A percentile compares a stretch with the other conserved stretches of the same genome.
Evolutionary conservation across 1,140 invertebrate genomes (phyloP).

Genomic region (Hypsibius dujardini): DNA sequence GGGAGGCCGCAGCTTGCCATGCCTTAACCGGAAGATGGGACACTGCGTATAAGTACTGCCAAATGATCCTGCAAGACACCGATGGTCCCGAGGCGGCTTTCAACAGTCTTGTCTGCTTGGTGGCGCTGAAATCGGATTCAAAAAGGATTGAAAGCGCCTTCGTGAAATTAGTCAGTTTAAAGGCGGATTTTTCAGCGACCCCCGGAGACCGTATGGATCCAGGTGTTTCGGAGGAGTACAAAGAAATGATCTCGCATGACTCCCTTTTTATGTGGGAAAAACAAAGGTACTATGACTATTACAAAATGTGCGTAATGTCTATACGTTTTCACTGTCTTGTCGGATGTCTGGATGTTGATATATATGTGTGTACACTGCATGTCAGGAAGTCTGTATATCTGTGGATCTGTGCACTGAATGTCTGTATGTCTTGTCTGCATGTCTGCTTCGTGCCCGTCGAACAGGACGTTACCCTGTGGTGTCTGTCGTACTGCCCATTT

Average conservation of each 20-base stretch:
- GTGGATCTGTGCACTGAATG: no score
- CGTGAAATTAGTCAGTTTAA: not conserved
- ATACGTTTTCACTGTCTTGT: no score
- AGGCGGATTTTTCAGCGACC: not conserved
- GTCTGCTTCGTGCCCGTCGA: no score
- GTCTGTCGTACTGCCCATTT: no score
- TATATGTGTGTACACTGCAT: no score
- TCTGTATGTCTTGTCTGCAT: no score
- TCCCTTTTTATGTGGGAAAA: not conserved
- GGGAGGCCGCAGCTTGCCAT: not conserved
- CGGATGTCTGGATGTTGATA: no score
- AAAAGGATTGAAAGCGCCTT: not conserved
- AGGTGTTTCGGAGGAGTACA: not conserved
- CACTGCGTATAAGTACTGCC: constrained; percentile 14
- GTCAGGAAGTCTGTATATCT: no score
- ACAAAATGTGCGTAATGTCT: no score
- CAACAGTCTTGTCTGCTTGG: constrained; percentile 1
- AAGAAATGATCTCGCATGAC: not conserved
- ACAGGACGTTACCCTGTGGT: no score
- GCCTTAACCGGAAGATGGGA: not conserved
- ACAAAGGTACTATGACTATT: no score
- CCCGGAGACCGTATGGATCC: not conserved
- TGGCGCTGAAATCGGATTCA: not conserved
- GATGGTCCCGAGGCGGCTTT: not conserved
- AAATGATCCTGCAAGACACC: constrained; percentile 14